Evolutionary conservation across 2,113 vertebrate species (phyloP), one percentile per base, ranked within the genome.

Genomic region (Pituophis catenifer): DNA sequence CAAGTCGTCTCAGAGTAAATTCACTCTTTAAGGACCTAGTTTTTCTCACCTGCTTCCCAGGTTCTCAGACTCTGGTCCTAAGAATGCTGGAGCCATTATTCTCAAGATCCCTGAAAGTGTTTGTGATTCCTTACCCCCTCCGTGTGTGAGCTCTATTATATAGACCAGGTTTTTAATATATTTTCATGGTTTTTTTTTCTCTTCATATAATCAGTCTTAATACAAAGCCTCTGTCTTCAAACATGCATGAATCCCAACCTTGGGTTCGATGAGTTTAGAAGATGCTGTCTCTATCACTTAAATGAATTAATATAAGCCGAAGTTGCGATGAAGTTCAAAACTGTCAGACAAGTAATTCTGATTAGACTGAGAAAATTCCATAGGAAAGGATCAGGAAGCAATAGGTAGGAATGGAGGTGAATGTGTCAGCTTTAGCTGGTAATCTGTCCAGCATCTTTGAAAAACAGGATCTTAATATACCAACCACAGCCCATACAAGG

Each of bases 21-120:
- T 44, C 75, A 81, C 17, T 12, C 7, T 26, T 11, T 9, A 17
- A 1, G 0, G 1, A 0, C 4, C 62, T 52, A 8, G 11, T 4
- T 12, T 0, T 1, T 8, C 33, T 11, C 21, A 29, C 75, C 48
- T n/a, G 1, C 21, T 21, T 8, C 54, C 19, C 48, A 17, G 6
- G 17, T 57, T 9, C 54, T 12, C 12, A 19, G 55, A 19, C 10
- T 3, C 12, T 24, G 89, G 38, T 48, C 86, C 59, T 5, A 33
- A 7, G 17, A 3, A n/a, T 9, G 44, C 48, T 26, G 1, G 29
- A 21, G 7, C 11, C 3, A 50, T 50, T 9, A 50, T 50, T 9
- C 54, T 88, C 52, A 24, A n/a, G 15, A 53, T 17, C 33, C 33
- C 75, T 9, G 70, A 21, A 81, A 38, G 70, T n/a, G 1, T n/a